Conservation (phyloP, 2,888 invertebrate species). For the Xanthia togata region DNA sequence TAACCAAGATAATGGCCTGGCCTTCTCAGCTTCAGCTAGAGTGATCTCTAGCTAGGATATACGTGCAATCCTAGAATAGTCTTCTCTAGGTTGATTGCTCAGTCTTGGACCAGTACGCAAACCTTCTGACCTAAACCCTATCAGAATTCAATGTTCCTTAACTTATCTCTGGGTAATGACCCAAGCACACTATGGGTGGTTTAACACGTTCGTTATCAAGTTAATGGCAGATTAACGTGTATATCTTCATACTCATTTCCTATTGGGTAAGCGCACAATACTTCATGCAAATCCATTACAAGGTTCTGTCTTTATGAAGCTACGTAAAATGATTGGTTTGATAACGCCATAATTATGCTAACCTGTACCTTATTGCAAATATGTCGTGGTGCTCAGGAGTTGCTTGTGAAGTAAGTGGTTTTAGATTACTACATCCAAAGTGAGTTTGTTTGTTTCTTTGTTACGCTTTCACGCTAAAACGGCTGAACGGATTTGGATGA, state of each 20-base stretch:
- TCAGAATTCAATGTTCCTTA: constrained; percentile 14
- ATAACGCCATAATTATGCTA: constrained; percentile 17
- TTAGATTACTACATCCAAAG: neutral
- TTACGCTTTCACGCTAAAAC: no score
- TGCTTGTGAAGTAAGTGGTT: neutral
- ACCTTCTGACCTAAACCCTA: neutral
- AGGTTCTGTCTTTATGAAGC: constrained; percentile 39
- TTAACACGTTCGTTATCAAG: constrained; percentile 30
- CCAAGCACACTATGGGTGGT: constrained; percentile 25
- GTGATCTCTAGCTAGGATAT: neutral
- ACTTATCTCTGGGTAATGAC: constrained; percentile 36
- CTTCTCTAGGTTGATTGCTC: neutral
- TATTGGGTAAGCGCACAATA: constrained; percentile 54
- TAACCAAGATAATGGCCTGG: neutral
- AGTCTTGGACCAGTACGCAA: neutral
- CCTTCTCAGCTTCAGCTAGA: neutral
- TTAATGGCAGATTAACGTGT: constrained; percentile 36
- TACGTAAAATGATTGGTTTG: neutral
- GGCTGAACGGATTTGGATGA: no score
- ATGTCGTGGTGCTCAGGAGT: neutral
- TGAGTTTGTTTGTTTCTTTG: no score
- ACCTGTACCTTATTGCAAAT: neutral
- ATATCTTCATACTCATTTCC: constrained; percentile 52
- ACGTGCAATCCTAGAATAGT: neutral
- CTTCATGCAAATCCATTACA: constrained; percentile 62